Percentiles rank a stretch among this genome's conserved stretches.
These are phyloP conservation scores for Drosophila histrio DNA, from an alignment of 2,888 invertebrate species.

Conservation along the genomic window DNA sequence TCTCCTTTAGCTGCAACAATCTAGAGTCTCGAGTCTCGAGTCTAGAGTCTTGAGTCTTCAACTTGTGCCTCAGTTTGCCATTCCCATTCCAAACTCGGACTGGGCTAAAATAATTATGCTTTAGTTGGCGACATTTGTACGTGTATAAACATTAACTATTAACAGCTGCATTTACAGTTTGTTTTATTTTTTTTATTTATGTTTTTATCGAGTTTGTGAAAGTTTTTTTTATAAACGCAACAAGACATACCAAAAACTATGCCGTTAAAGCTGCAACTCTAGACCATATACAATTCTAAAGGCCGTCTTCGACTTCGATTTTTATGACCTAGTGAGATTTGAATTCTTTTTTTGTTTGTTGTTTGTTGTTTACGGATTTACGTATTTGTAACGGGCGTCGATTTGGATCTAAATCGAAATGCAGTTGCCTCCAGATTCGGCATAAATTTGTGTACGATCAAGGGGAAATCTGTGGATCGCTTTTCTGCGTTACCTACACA, in stretches of 20 bases:
- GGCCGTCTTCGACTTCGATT: slow-evolving; percentile 44
- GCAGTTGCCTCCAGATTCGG: slow-evolving; percentile 33
- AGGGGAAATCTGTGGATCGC: slow-evolving; percentile 4
- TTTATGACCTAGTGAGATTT: slow-evolving; percentile 56
- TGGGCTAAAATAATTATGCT: slow-evolving; percentile 74
- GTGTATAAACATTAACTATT: slow-evolving; percentile 57
- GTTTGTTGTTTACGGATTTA: slow-evolving; percentile 12
- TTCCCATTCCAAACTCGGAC: slow-evolving; percentile 49
- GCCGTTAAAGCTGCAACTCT: slow-evolving; percentile 35
- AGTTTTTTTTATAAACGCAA: slow-evolving; percentile 44
- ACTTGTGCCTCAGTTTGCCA: slow-evolving; percentile 40
- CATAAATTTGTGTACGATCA: slow-evolving; percentile 35
- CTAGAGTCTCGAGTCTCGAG: neutral
- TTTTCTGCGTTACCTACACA: slow-evolving; percentile 62
- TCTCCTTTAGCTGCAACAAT: slow-evolving; percentile 34
- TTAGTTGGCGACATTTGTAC: slow-evolving; percentile 76
- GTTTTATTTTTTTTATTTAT: slow-evolving; percentile 27
- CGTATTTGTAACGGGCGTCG: slow-evolving; percentile 47
- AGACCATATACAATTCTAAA: slow-evolving; percentile 53
- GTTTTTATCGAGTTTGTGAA: slow-evolving; percentile 50
- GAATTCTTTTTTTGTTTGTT: neutral
- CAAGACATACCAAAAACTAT: neutral
- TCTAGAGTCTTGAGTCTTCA: slow-evolving; percentile 2
- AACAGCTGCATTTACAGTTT: slow-evolving; percentile 75
- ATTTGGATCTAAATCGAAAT: slow-evolving; percentile 52